A percentile compares a stretch with the other conserved stretches of the same genome.
These are phyloP conservation scores for Abrostola tripartita DNA, from an alignment of 2,888 invertebrate species.

Conservation along the genomic window DNA sequence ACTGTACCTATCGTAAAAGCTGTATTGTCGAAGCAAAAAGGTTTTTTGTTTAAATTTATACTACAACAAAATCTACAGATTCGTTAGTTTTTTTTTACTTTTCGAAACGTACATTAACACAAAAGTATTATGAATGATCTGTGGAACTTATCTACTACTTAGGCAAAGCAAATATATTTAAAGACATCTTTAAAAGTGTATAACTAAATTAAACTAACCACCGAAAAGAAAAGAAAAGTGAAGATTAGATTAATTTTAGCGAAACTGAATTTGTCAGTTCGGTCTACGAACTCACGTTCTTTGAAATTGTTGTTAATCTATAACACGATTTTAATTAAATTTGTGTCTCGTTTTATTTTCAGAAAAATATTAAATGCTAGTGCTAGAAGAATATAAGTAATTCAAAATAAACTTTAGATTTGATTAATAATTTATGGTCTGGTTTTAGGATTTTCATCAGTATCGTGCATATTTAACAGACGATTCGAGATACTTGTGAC, in stretches of 20 bases:
- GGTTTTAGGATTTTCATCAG: too few species aligned
- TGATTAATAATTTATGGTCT: too few species aligned
- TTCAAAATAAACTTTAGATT: not conserved
- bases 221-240: constrained; percentile 29
- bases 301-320: constrained; percentile 20
- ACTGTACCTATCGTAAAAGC: not conserved
- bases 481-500: too few species aligned
- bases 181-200: constrained; percentile 1
- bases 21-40: too few species aligned
- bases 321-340: constrained; percentile 9
- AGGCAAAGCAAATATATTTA: not conserved
- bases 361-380: not conserved
- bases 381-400: not conserved
- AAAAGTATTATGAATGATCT: too few species aligned
- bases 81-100: too few species aligned
- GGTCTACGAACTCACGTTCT: constrained; percentile 22
- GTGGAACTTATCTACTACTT: too few species aligned
- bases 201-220: constrained; percentile 13
- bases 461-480: too few species aligned
- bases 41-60: too few species aligned
- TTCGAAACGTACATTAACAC: too few species aligned
- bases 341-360: constrained; percentile 7
- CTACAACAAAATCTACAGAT: too few species aligned
- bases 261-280: constrained; percentile 30
- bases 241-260: constrained; percentile 21